A percentile compares a stretch with the other conserved stretches of the same genome.
phyloP scores from a whole-genome alignment of 2,797 vertebrate genomes.

The Pseudomugil tenellus region DNA sequence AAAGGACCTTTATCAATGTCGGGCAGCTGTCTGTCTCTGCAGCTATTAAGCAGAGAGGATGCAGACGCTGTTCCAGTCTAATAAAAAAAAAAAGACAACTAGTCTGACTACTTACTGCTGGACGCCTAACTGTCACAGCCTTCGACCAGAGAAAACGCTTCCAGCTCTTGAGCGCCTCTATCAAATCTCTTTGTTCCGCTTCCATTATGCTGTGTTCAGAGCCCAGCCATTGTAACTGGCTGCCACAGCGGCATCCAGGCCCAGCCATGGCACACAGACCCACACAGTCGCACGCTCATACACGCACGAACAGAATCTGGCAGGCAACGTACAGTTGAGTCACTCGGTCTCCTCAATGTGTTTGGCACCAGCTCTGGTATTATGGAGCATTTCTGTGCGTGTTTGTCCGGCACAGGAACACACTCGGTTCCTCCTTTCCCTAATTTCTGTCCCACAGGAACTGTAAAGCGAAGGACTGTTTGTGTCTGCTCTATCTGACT shows the following conservation, averaged over 20 bases:
- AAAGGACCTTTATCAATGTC: conserved; percentile 27
- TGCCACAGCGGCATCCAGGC: conserved; percentile 57
- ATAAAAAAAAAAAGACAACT: conserved; percentile 50
- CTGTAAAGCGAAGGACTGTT: conserved; percentile 52
- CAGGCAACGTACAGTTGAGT: conserved; percentile 71
- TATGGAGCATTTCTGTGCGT: conserved; percentile 61
- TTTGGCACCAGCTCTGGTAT: conserved; percentile 65
- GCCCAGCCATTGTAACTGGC: conserved; percentile 64
- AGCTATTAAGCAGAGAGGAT: no score
- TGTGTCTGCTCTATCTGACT: conserved; percentile 50
- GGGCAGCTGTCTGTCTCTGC: conserved; percentile 34
- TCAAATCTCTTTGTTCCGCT: conserved; percentile 75
- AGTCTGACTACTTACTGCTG: conserved; percentile 64
- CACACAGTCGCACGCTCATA: neutral
- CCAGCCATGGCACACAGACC: conserved; percentile 30
- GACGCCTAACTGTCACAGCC: conserved; percentile 68
- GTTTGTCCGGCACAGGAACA: conserved; percentile 51
- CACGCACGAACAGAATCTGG: conserved; percentile 49
- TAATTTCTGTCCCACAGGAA: conserved; percentile 62
- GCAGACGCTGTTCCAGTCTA: conserved; percentile 57
- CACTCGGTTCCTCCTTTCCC: conserved; percentile 62
- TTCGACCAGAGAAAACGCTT: conserved; percentile 58
- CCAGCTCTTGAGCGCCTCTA: conserved; percentile 69
- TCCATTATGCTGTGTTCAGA: conserved; percentile 70
- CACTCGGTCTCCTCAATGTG: conserved; percentile 64